These are phyloP conservation scores for Zosterops lateralis DNA, from an alignment of 2,113 vertebrate genomes.

Conservation along the genomic window DNA sequence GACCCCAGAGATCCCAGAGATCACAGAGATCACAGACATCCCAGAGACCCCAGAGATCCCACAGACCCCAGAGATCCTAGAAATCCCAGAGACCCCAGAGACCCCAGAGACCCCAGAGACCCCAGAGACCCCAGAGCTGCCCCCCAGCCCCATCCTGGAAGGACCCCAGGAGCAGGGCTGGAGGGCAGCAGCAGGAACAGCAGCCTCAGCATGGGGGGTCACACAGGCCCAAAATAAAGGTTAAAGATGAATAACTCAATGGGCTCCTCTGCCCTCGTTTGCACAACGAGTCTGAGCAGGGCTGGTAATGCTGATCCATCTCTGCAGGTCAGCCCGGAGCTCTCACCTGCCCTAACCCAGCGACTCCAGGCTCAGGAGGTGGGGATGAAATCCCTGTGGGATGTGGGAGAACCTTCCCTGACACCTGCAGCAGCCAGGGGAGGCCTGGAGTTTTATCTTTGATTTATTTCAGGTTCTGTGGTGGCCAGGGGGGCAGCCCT, in stretches of 20 bases:
- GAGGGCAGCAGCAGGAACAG: neutral
- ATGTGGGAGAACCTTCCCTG: neutral
- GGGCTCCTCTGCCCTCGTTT: neutral
- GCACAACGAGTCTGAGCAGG: neutral
- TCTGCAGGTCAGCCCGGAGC: neutral
- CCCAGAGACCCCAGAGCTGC: too few species aligned
- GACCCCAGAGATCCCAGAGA: too few species aligned
- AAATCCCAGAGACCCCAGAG: too few species aligned
- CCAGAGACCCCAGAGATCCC: too few species aligned
- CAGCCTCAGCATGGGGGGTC: neutral
- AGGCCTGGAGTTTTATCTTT: too few species aligned
- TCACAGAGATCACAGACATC: too few species aligned
- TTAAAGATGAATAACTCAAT: slow-evolving; percentile 36
- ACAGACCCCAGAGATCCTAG: too few species aligned
- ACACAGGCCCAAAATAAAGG: neutral
- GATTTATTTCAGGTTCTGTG: too few species aligned
- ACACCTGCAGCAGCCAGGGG: neutral
- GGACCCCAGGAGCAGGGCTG: neutral
- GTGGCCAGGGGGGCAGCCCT: too few species aligned
- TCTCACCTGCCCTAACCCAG: neutral
- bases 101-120: too few species aligned
- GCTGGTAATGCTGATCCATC: neutral
- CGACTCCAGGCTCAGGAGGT: neutral
- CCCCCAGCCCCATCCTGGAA: neutral
- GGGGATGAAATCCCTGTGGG: accelerated